Conservation (phyloP, 1,140 invertebrate species). For the Leptinotarsa undecemlineata region DNA sequence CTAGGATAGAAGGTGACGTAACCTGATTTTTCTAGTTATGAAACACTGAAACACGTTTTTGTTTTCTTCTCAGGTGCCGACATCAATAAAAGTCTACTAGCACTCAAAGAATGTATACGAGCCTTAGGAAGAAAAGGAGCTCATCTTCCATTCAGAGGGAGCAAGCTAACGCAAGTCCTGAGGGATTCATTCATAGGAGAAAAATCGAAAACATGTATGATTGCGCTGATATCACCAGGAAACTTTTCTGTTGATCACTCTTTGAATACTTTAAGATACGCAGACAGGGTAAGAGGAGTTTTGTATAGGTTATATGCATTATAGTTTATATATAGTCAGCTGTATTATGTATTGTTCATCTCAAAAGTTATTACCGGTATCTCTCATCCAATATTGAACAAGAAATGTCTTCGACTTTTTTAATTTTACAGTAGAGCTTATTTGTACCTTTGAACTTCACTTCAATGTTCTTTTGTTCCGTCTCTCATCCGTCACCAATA, state of each 20-base stretch:
- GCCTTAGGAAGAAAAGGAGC: constrained; percentile 92
- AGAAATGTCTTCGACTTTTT: no score
- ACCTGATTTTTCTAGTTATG: no score
- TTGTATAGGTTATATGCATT: no score
- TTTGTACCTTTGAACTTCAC: no score
- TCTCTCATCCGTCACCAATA: no score
- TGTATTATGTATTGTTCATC: no score
- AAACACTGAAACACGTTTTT: background rate
- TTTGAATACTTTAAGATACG: constrained; percentile 95
- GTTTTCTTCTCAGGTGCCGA: constrained; percentile 70
- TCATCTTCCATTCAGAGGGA: constrained; percentile 96
- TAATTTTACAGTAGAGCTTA: no score
- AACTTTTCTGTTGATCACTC: constrained; percentile 96
- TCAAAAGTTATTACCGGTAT: no score
- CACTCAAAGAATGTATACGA: constrained; percentile 97
- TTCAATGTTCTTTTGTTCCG: no score
- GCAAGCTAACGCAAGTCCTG: constrained; percentile 96
- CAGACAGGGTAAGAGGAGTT: constrained; percentile 70
- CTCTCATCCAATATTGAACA: no score
- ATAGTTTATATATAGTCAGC: no score
- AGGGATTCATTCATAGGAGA: constrained; percentile 99
- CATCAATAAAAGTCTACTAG: constrained; percentile 97
- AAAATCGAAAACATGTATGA: constrained; percentile 98
- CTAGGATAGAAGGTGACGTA: constrained; percentile 86
- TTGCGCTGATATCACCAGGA: constrained; percentile 97